Conservation (phyloP, 2,888 invertebrate genomes). For the Hybos culiciformis region DNA sequence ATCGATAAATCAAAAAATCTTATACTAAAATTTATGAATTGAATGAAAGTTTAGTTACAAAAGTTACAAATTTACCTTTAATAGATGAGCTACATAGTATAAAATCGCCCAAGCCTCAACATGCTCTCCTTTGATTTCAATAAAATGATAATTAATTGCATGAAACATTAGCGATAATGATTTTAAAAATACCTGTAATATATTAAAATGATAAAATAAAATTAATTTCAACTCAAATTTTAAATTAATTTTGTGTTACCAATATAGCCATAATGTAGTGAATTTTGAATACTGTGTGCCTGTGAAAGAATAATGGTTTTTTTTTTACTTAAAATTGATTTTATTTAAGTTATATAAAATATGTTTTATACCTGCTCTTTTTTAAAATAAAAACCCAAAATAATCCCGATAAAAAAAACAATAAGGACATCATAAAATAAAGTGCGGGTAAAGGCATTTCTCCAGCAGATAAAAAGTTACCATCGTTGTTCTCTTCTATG, state of each 20-base stretch:
- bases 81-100: constrained; percentile 95
- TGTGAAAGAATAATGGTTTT: constrained; percentile 26
- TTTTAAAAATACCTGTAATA: constrained; percentile 78
- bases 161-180: constrained; percentile 87
- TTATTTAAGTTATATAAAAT: constrained; percentile 1
- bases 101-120: constrained; percentile 96
- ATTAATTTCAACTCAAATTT: too few species aligned
- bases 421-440: constrained; percentile 79
- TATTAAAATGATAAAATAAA: too few species aligned
- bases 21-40: too few species aligned
- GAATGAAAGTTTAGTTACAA: background rate
- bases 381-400: constrained; percentile 85
- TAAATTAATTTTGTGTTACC: too few species aligned
- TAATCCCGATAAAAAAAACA: constrained; percentile 79
- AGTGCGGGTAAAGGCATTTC: constrained; percentile 90
- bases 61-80: constrained; percentile 34
- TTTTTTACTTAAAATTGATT: background rate
- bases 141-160: constrained; percentile 87
- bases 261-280: constrained; percentile 94
- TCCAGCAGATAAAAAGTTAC: constrained; percentile 85
- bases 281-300: constrained; percentile 80
- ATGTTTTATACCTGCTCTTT: constrained; percentile 51
- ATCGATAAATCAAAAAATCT: too few species aligned
- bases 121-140: constrained; percentile 82
- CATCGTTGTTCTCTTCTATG: constrained; percentile 73